Conservation (phyloP, 2,113 vertebrate genomes). For the Melanerpes aurifrons region DNA sequence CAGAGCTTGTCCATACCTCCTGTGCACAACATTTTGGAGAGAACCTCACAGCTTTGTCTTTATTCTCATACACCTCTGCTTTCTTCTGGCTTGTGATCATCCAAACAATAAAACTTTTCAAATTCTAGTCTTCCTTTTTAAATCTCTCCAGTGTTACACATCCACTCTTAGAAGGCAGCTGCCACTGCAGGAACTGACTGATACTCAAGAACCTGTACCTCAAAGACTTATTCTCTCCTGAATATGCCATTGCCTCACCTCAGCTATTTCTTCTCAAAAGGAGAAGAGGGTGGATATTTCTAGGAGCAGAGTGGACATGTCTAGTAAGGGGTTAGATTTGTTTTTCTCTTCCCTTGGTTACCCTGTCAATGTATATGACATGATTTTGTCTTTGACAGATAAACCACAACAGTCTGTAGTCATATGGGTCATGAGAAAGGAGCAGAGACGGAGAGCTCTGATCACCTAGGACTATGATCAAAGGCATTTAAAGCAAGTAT, state of each 20-base stretch:
- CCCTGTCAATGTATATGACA: not conserved
- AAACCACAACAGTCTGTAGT: not conserved
- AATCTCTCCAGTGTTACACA: fast-evolving
- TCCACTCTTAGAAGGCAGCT: not conserved
- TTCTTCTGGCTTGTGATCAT: not conserved
- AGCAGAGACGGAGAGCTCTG: not conserved
- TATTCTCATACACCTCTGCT: not conserved
- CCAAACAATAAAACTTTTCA: not conserved
- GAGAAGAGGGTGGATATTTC: not conserved
- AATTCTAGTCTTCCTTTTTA: not conserved
- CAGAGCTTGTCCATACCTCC: not conserved
- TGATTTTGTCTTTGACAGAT: not conserved
- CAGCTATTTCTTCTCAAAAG: not conserved
- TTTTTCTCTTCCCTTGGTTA: not conserved
- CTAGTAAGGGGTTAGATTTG: not conserved
- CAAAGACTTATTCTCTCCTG: not conserved
- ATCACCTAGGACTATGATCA: not conserved
- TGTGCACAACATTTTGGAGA: not conserved
- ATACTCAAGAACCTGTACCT: not conserved
- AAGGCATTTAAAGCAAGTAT: not conserved
- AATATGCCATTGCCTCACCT: not conserved
- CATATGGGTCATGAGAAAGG: not conserved
- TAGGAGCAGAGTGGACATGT: not conserved
- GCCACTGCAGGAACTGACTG: not conserved
- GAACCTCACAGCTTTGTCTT: not conserved